Conservation (phyloP, 2,888 invertebrate genomes). For the Maniola hyperantus region DNA sequence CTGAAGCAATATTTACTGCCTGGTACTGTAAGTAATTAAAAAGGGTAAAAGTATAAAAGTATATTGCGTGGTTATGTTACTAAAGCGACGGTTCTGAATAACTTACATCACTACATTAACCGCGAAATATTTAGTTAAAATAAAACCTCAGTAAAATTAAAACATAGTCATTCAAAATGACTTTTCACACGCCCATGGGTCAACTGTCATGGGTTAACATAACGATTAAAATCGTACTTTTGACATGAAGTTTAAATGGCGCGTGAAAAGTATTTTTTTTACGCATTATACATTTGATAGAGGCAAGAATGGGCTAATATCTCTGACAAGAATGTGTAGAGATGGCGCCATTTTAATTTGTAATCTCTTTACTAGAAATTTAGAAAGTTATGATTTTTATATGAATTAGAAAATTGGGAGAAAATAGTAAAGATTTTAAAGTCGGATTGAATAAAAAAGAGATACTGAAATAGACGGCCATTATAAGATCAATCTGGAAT, state of each 20-base stretch:
- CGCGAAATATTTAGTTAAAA: no score
- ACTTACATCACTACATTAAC: not conserved
- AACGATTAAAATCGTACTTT: no score
- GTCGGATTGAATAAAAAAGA: not conserved
- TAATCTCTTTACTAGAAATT: not conserved
- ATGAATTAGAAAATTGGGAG: not conserved
- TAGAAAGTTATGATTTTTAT: constrained; percentile 2
- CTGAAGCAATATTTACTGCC: no score
- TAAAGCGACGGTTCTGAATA: not conserved
- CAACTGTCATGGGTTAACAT: no score
- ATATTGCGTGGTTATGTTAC: not conserved
- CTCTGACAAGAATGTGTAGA: constrained; percentile 26
- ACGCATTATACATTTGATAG: constrained; percentile 12
- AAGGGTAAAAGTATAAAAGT: not conserved
- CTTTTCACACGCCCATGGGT: no score
- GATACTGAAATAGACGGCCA: not conserved
- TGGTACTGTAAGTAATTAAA: not conserved
- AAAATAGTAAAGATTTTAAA: constrained; percentile 5
- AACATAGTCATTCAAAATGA: no score
- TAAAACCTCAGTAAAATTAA: no score
- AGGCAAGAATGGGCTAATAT: constrained; percentile 1
- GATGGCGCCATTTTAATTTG: constrained; percentile 24
- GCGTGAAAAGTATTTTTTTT: no score
- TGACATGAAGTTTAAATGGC: no score
- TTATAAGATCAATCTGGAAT: not conserved